Evolutionary conservation across 2,888 invertebrate genomes (phyloP).

Genomic region (Amphimallon solstitiale): DNA sequence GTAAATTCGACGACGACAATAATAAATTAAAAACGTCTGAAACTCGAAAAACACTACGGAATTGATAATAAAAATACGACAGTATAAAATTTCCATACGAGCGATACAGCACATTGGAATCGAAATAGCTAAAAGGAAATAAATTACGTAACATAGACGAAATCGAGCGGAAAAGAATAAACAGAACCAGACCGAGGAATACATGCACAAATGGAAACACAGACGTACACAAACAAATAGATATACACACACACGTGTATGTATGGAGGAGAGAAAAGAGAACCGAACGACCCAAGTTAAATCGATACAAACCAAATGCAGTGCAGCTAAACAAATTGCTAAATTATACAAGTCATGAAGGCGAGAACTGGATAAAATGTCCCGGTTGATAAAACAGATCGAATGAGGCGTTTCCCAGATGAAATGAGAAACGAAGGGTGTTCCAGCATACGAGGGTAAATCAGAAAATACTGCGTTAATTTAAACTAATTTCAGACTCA

Average conservation of each 20-base stretch:
- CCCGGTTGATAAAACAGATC: conserved; percentile 59
- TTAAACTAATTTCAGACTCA: too few species aligned
- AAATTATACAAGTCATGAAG: conserved; percentile 60
- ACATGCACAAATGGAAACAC: too few species aligned
- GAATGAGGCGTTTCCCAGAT: conserved; percentile 56
- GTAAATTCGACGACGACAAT: too few species aligned
- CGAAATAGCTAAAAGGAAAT: conserved; percentile 13
- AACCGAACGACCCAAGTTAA: conserved; percentile 39
- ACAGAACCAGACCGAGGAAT: conserved; percentile 13
- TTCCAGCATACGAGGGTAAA: conserved; percentile 17
- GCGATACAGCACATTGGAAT: not conserved
- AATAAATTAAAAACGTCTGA: too few species aligned
- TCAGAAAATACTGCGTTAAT: too few species aligned
- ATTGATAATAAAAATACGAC: not conserved
- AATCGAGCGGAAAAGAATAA: conserved; percentile 33
- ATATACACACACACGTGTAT: conserved; percentile 4
- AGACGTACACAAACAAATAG: not conserved
- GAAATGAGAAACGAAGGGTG: conserved; percentile 32
- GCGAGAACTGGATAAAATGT: conserved; percentile 59
- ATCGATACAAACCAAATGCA: conserved; percentile 54
- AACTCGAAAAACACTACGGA: too few species aligned
- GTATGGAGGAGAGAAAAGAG: conserved; percentile 19
- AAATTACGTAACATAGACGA: conserved; percentile 32
- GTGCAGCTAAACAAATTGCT: conserved; percentile 57
- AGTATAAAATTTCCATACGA: conserved; percentile 23